phyloP scores from a whole-genome alignment of 1,140 invertebrate species.

The Popillia japonica region DNA sequence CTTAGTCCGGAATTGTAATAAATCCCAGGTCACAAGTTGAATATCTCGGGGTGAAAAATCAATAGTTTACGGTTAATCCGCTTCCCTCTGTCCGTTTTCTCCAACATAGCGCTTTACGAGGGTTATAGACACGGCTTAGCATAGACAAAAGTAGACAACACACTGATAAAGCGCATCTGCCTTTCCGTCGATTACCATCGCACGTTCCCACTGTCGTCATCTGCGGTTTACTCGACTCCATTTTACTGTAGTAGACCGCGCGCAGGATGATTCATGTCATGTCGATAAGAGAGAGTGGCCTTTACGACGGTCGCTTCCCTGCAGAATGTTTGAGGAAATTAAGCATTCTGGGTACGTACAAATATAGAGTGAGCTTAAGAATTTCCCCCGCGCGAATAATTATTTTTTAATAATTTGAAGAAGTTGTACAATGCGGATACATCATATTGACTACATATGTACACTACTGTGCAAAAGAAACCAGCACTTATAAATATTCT shows the following conservation, averaged over 20 bases:
- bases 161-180: not conserved
- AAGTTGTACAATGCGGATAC: too few relatives aligned
- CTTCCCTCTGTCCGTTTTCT: constrained; percentile 3
- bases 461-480: too few relatives aligned
- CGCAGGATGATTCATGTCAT: not conserved
- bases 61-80: constrained; percentile 39
- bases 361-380: not conserved
- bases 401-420: not conserved
- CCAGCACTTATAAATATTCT: too few relatives aligned
- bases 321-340: not conserved
- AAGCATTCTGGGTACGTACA: not conserved
- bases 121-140: not conserved
- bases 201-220: constrained; percentile 11
- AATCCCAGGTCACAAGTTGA: constrained; percentile 36
- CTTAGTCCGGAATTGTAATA: constrained; percentile 2
- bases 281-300: not conserved
- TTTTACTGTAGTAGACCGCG: not conserved
- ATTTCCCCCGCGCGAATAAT: not conserved
- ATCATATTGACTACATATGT: too few relatives aligned
- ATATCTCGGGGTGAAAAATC: constrained; percentile 33
- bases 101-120: constrained; percentile 3
- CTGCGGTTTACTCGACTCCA: not conserved
- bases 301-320: not conserved
- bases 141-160: not conserved
- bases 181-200: not conserved